Base-by-base conservation (phyloP, 2,888 invertebrate genomes). In the Hirtodrosophila duncani region DNA sequence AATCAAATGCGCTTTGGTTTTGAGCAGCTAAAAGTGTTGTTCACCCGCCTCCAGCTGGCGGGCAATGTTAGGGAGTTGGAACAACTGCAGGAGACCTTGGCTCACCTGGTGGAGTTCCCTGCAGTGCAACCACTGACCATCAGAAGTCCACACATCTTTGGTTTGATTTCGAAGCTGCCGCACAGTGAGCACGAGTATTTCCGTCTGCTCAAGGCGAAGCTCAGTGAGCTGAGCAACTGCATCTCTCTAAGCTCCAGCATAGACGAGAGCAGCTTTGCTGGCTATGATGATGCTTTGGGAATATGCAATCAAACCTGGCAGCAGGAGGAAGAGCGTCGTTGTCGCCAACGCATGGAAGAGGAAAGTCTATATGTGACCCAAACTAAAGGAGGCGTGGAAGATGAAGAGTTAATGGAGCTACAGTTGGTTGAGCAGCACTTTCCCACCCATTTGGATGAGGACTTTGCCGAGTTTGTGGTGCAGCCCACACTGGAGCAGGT, bases 361-460 rank as follows among this genome's bases (percentile, higher is more conserved):
- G 94, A 94, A 41, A 92, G 92, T 64, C 87, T 96, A 30, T 94
- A 93, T 84, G 91, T 91, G 45, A 92, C 91, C 6, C 92, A 91
- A 80, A 90, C 91, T 0, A 90, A 90, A 85, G 91, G 91, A 42
- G 90, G 90, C 66, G 89, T 90, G 11, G 89, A 91, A 78, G 89
- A 91, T 11, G 94, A 94, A 74, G 93, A 93, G 57, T 89, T 91
- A 10, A 88, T 90, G 50, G 90, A 91, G 0, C 84, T 88, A 10
- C 86, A 89, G 43, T 93, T 94, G 86, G 90, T 94, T 45, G 88
- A 89, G 57, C 88, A 90, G 78, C 88, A 93, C 80, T 94, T 94
- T 79, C 93, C 93, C 0, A 91, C 91, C 0, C 89, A 89, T 65
- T 88, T 91, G 0, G 91, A 91, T 3, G 84, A 88, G 33, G 94